Conservation (phyloP, 2,113 vertebrate genomes). For the Mola mola region DNA sequence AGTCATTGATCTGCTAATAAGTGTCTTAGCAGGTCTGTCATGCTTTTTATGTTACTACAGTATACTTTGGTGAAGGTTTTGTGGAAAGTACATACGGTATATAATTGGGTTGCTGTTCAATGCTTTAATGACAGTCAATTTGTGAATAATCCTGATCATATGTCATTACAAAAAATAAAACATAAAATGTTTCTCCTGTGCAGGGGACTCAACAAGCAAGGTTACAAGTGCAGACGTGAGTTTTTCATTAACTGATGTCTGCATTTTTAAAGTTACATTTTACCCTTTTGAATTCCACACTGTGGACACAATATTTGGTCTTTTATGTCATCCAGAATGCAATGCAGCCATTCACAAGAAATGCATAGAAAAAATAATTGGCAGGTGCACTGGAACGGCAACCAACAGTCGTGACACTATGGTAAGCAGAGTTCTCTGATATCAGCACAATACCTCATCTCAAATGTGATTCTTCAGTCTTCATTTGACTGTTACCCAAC, state of each 20-base stretch:
- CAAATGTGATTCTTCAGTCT: not conserved
- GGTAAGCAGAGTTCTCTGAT: slow-evolving; percentile 79
- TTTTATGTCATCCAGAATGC: slow-evolving; percentile 87
- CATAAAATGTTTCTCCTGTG: slow-evolving; percentile 46
- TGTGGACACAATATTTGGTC: slow-evolving; percentile 2
- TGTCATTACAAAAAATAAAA: too few species aligned
- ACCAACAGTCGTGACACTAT: slow-evolving; percentile 95
- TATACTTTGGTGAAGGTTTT: not conserved
- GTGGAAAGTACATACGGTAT: not conserved
- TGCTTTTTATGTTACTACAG: not conserved
- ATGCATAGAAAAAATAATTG: slow-evolving; percentile 96
- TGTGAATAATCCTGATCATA: too few species aligned
- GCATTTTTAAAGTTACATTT: not conserved
- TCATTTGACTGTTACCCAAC: too few species aligned
- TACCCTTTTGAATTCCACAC: not conserved
- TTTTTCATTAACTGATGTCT: slow-evolving; percentile 35
- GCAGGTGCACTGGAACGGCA: slow-evolving; percentile 93
- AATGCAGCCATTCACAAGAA: slow-evolving; percentile 99
- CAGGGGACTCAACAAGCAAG: slow-evolving; percentile 97
- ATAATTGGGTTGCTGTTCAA: not conserved
- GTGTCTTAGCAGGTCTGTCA: not conserved
- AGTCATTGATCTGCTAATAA: not conserved
- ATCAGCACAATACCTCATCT: not conserved
- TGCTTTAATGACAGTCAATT: too few species aligned
- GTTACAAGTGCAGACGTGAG: slow-evolving; percentile 98